Conservation (phyloP, 30 jellyfish, hydroid and myxozoan species). For the Aurelia sp. region DNA sequence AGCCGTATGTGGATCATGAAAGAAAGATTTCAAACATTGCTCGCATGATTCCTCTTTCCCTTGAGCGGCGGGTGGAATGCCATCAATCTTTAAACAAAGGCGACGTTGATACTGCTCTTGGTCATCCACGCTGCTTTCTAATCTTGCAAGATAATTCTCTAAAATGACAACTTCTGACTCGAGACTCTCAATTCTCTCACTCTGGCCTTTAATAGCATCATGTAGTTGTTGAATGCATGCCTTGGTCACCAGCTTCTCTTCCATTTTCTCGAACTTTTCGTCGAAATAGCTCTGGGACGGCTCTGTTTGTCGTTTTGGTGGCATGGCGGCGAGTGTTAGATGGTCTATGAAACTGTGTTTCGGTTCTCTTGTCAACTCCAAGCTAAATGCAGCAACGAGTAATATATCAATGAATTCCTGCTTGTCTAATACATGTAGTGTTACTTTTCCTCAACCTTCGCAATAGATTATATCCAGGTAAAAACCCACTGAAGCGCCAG, state of each 20-base stretch:
- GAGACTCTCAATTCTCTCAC: not conserved
- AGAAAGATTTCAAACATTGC: slow-evolving; percentile 31
- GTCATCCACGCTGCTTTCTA: slow-evolving; percentile 36
- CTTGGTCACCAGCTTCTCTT: slow-evolving; percentile 34
- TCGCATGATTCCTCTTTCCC: slow-evolving; percentile 28
- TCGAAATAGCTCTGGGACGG: no score
- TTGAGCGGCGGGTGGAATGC: slow-evolving; percentile 23
- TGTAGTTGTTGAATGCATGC: slow-evolving; percentile 10
- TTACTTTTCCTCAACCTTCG: slow-evolving; percentile 33
- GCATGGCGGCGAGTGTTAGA: slow-evolving; percentile 32
- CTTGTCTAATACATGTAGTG: slow-evolving; percentile 19
- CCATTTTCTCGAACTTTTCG: no score
- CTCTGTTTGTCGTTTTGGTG: slow-evolving; percentile 42
- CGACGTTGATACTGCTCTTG: slow-evolving; percentile 49
- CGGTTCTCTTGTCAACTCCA: slow-evolving; percentile 23
- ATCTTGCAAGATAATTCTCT: slow-evolving; percentile 12
- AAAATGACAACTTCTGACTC: slow-evolving; percentile 3
- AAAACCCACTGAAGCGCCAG: slow-evolving; percentile 29
- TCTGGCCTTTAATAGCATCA: slow-evolving; percentile 11
- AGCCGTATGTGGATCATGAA: slow-evolving; percentile 17
- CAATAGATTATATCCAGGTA: slow-evolving; percentile 20
- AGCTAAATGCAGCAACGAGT: slow-evolving; percentile 33
- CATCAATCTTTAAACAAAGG: slow-evolving; percentile 28
- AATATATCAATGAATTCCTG: slow-evolving; percentile 14
- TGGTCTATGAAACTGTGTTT: slow-evolving; percentile 11